Percentiles rank a stretch among this genome's conserved stretches.
Evolutionary conservation across 2,113 vertebrate species (phyloP).

Genomic region (Tamias sibiricus): DNA sequence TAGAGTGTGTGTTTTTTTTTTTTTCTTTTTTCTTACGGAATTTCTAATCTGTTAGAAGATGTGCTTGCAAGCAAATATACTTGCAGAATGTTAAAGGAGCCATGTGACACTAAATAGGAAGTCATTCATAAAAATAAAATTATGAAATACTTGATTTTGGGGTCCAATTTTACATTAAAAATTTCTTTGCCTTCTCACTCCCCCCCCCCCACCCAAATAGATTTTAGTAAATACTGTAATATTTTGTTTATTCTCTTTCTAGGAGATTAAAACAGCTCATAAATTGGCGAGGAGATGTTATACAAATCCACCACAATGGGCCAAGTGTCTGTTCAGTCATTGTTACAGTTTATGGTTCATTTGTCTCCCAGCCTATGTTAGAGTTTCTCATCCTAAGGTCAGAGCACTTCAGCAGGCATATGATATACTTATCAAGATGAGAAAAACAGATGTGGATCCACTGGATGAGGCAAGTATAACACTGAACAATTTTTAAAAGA

Average conservation of each 20-base stretch:
- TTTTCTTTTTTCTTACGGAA: neutral
- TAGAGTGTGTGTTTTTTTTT: neutral
- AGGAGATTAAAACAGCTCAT: conserved; percentile 98
- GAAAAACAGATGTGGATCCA: conserved; percentile 94
- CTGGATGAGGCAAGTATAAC: conserved; percentile 93
- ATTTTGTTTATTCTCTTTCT: conserved; percentile 68
- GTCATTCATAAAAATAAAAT: conserved; percentile 24
- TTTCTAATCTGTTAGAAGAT: neutral
- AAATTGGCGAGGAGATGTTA: conserved; percentile 95
- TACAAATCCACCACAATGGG: conserved; percentile 93
- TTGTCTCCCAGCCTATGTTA: conserved; percentile 94
- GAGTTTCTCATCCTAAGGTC: conserved; percentile 92
- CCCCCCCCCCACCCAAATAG: neutral
- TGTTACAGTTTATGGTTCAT: conserved; percentile 99
- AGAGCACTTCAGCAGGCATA: conserved; percentile 95
- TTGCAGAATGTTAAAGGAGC: neutral
- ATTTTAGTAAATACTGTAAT: conserved; percentile 47
- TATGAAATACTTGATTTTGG: conserved; percentile 39
- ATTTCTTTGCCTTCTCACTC: neutral
- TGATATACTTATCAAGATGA: conserved; percentile 96
- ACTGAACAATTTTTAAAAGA: neutral
- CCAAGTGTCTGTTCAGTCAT: conserved; percentile 96
- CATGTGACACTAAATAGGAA: neutral
- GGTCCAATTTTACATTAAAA: conserved; percentile 39
- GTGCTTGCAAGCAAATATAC: neutral